phyloP scores from a whole-genome alignment of 2,113 vertebrate genomes.

The Natator depressus region DNA sequence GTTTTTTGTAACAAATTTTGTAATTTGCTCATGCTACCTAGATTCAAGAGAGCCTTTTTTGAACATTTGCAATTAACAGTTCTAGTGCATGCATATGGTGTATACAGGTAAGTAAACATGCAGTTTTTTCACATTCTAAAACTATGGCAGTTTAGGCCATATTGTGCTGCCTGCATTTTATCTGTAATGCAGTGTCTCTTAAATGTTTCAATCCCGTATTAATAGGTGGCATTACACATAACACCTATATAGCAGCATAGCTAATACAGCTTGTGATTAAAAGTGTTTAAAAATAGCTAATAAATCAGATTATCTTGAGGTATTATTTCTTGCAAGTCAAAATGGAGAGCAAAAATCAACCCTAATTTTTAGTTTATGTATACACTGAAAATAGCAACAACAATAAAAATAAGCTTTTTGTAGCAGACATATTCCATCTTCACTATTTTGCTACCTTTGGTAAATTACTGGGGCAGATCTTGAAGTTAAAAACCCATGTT shows the following conservation, averaged over 20 bases:
- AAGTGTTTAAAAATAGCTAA: slow-evolving; percentile 94
- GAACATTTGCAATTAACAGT: slow-evolving; percentile 84
- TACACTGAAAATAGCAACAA: slow-evolving; percentile 91
- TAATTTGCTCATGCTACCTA: slow-evolving; percentile 93
- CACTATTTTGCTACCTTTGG: slow-evolving; percentile 98
- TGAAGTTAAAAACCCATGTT: slow-evolving; percentile 91
- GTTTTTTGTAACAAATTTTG: slow-evolving; percentile 86
- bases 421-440: slow-evolving; percentile 91
- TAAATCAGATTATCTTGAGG: slow-evolving; percentile 97
- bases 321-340: slow-evolving; percentile 96
- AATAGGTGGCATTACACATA: slow-evolving; percentile 95
- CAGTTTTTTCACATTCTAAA: slow-evolving; percentile 92
- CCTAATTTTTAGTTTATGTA: slow-evolving; percentile 89
- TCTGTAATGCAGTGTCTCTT: slow-evolving; percentile 86
- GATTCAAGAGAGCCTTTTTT: slow-evolving; percentile 83
- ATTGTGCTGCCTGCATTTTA: slow-evolving; percentile 92
- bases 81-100: slow-evolving; percentile 94
- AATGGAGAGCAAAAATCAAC: slow-evolving; percentile 92
- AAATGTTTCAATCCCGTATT: slow-evolving; percentile 89
- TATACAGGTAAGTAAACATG: slow-evolving; percentile 92
- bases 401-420: slow-evolving; percentile 89
- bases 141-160: slow-evolving; percentile 88
- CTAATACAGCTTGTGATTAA: slow-evolving; percentile 97
- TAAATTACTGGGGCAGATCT: slow-evolving; percentile 93
- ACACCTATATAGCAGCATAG: slow-evolving; percentile 99